Evolutionary conservation across 2,797 vertebrate genomes (phyloP).

Genomic region (Spinibarbus caldwelli): DNA sequence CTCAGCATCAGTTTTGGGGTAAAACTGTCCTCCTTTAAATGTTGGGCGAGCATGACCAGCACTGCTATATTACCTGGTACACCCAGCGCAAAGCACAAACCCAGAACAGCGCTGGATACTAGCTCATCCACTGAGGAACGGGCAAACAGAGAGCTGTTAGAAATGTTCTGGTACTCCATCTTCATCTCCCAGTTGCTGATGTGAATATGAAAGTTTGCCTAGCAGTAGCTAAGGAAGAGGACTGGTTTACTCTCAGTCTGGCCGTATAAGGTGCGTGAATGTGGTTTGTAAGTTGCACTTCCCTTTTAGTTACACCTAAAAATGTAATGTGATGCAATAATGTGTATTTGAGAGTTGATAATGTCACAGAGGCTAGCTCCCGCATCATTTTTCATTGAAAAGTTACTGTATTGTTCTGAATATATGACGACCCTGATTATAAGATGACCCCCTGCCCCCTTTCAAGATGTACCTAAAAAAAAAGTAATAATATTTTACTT

Average conservation of each 20-base stretch:
- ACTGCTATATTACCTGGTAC: slow-evolving; percentile 66
- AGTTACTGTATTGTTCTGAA: not conserved
- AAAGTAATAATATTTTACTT: not conserved
- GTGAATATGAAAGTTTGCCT: not conserved
- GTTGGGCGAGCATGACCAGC: slow-evolving; percentile 52
- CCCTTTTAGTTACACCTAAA: not conserved
- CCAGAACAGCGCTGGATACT: slow-evolving; percentile 23
- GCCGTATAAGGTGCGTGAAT: not conserved
- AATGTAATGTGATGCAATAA: not conserved
- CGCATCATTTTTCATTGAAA: not conserved
- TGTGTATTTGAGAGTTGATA: not conserved
- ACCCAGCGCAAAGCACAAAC: slow-evolving; percentile 64
- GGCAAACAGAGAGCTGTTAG: slow-evolving; percentile 15
- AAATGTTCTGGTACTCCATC: slow-evolving; percentile 38
- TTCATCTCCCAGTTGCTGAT: not conserved
- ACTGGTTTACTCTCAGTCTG: not conserved
- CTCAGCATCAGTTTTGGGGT: slow-evolving; percentile 68
- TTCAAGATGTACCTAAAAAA: too few species aligned
- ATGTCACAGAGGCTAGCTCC: not conserved
- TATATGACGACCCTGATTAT: too few species aligned
- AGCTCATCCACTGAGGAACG: not conserved
- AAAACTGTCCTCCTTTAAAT: slow-evolving; percentile 57
- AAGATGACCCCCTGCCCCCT: too few species aligned
- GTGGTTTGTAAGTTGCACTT: not conserved
- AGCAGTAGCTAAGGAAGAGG: not conserved